phyloP scores from a whole-genome alignment of 2,797 vertebrate genomes.

The Sandelia bainsii region DNA sequence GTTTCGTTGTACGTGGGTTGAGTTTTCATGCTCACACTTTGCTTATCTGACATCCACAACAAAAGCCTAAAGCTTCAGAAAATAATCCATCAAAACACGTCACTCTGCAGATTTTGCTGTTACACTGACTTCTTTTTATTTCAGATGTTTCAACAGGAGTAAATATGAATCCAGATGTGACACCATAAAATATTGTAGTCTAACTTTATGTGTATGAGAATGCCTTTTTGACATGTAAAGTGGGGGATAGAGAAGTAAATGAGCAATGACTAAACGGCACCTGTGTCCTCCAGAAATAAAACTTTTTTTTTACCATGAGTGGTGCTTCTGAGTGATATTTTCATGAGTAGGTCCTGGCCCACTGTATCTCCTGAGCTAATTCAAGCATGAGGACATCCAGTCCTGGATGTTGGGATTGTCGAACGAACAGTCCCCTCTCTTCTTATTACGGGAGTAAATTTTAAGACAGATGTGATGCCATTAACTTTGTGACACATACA shows the following conservation, averaged over 20 bases:
- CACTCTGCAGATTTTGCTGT: constrained; percentile 11
- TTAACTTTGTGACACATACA: background rate
- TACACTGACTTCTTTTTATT: background rate
- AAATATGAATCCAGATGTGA: constrained; percentile 21
- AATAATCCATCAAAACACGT: constrained; percentile 4
- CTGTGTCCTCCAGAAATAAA: constrained; percentile 24
- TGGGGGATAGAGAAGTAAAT: constrained; percentile 18
- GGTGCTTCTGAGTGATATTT: too few relatives aligned
- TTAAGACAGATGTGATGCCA: background rate
- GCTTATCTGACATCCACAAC: constrained; percentile 1
- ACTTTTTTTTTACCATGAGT: background rate
- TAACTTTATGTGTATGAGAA: constrained; percentile 29
- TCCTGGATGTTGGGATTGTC: too few relatives aligned
- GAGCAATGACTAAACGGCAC: constrained; percentile 38
- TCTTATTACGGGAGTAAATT: background rate
- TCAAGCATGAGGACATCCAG: too few relatives aligned
- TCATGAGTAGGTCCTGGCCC: too few relatives aligned
- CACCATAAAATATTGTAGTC: background rate
- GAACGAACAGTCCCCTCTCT: too few relatives aligned
- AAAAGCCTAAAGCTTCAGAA: background rate
- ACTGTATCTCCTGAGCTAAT: too few relatives aligned
- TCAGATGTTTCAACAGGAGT: constrained; percentile 11
- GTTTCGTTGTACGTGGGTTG: background rate
- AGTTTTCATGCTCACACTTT: background rate
- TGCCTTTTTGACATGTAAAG: constrained; percentile 2